Evolutionary conservation across 2,113 vertebrate genomes (phyloP), one percentile per base, ranked within the genome.

Genomic region (Pampusana beccarii): DNA sequence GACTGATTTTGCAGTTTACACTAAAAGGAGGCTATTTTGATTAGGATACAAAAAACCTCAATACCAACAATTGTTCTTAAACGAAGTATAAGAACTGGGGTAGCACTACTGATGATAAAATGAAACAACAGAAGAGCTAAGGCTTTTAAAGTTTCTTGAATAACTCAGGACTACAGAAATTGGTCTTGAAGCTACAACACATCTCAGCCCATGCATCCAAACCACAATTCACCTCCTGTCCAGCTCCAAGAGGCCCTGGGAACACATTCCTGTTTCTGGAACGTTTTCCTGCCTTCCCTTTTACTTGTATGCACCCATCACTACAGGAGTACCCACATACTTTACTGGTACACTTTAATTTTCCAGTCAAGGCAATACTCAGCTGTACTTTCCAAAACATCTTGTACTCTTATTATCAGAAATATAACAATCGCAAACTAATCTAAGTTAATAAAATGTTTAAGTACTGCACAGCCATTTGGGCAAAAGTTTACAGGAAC

Each of bases 311-410:
- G 57, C 21, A 15, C 12, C 13, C 16, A 36, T 16, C 13, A 15
- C 16, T 40, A 2, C 18, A 78, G 20, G 6, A 66, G 11, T 7
- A 18, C 13, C 15, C 34, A 19, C 0, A 8, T 0, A 15, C 20
- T 74, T 16, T 51, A 48, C 25, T 29, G 23, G 6, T 20, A 28
- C 13, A 8, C 26, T 44, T 84, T 7, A 3, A 20, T 70, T 71
- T 74, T 25, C 40, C 20, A 34, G 14, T 54, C 31, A 72, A 60
- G 33, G 17, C 28, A 62, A 50, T 20, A 29, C 7, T 6, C 16
- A 33, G 12, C 8, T 3, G 25, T 40, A 62, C 56, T 44, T 36
- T 25, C 28, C 21, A 74, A n/a, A 81, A 26, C 7, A 31, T 13
- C 36, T 42, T 20, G 14, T 31, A 29, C 19, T 73, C 38, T 38